Percentiles rank a stretch among this genome's conserved stretches.
These are phyloP conservation scores for Gorsachius goisagi DNA, from an alignment of 2,113 vertebrate genomes.

Conservation along the genomic window DNA sequence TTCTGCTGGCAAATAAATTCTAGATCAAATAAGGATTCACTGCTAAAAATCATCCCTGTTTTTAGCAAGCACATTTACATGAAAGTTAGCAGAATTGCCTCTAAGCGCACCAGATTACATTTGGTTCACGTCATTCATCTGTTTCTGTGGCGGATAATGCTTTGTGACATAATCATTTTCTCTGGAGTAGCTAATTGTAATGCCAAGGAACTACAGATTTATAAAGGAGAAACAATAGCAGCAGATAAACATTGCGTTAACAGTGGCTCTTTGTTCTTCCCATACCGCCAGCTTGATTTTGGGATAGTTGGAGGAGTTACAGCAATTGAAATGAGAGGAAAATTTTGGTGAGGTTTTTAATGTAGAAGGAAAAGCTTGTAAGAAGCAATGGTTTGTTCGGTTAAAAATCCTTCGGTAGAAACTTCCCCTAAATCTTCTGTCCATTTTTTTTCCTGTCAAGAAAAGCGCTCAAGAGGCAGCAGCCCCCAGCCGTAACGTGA, in stretches of 20 bases:
- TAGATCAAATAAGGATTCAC: background rate
- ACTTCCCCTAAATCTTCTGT: background rate
- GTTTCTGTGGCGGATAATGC: slow-evolving; percentile 40
- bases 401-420: background rate
- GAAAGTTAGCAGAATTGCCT: slow-evolving; percentile 30
- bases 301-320: background rate
- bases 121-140: slow-evolving; percentile 50
- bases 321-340: background rate
- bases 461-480: accelerated
- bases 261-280: slow-evolving; percentile 29
- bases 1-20: slow-evolving; percentile 12
- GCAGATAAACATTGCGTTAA: slow-evolving; percentile 11
- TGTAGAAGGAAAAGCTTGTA: background rate
- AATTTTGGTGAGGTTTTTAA: background rate
- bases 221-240: slow-evolving; percentile 40
- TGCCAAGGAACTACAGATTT: slow-evolving; percentile 38
- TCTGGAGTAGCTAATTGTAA: slow-evolving; percentile 58
- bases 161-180: slow-evolving; percentile 59
- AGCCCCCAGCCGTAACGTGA: background rate
- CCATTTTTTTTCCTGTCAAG: background rate
- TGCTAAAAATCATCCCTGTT: background rate
- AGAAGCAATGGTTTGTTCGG: background rate
- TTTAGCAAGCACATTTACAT: background rate
- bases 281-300: background rate
- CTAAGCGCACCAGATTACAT: background rate